phyloP scores from a whole-genome alignment of 2,113 vertebrate genomes.

The Epinephelus lanceolatus region DNA sequence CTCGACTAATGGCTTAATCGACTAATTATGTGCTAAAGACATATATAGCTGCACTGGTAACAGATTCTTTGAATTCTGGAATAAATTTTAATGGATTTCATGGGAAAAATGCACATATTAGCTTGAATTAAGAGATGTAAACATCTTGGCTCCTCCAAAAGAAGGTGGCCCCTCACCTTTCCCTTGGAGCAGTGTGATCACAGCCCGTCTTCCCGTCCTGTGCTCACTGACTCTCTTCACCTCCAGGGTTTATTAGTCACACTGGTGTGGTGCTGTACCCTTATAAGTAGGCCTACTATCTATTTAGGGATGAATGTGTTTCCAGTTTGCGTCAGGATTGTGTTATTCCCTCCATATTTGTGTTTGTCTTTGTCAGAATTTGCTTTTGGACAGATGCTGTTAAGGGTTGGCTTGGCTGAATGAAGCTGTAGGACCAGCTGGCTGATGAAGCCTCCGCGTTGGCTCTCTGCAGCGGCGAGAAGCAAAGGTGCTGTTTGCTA shows the following conservation, averaged over 20 bases:
- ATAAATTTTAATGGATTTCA: background rate
- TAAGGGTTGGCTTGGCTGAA: background rate
- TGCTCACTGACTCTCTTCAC: constrained; percentile 30
- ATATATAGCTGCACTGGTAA: background rate
- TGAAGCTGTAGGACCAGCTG: background rate
- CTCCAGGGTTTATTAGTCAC: constrained; percentile 51
- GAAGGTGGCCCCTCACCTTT: constrained; percentile 10
- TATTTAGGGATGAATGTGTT: constrained; percentile 38
- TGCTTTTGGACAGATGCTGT: background rate
- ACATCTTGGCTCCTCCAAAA: background rate
- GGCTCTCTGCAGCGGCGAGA: background rate
- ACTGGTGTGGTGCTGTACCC: constrained; percentile 27
- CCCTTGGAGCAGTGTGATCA: background rate
- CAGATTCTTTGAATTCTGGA: background rate
- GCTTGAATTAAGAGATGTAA: background rate
- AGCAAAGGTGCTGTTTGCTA: background rate
- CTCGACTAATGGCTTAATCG: background rate
- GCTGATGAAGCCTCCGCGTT: constrained; percentile 8
- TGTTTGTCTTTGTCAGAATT: constrained; percentile 10
- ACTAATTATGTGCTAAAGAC: background rate
- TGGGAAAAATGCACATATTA: background rate
- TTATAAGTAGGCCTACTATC: constrained; percentile 16
- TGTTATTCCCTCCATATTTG: constrained; percentile 21
- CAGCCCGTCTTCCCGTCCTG: background rate
- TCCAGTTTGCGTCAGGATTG: constrained; percentile 17